A percentile compares a stretch with the other conserved stretches of the same genome.
phyloP scores from a whole-genome alignment of 2,113 vertebrate genomes.

The Otis tarda region DNA sequence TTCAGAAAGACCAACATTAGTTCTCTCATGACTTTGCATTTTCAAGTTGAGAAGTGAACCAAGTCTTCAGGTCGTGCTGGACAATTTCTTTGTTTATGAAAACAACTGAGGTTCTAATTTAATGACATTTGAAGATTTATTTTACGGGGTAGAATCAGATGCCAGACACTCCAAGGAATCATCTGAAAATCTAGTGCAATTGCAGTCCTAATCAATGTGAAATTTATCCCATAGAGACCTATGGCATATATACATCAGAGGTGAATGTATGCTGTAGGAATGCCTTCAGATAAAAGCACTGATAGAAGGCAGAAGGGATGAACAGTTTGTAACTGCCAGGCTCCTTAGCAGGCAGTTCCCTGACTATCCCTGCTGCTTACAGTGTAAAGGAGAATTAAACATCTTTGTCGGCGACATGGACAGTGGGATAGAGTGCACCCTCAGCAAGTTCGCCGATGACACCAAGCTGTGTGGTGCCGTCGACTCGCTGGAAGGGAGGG shows the following conservation, averaged over 20 bases:
- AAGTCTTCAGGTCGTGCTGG: background rate
- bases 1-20: background rate
- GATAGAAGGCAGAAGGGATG: background rate
- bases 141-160: background rate
- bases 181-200: background rate
- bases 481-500: too few relatives aligned
- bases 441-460: too few relatives aligned
- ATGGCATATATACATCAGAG: background rate
- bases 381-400: background rate
- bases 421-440: too few relatives aligned
- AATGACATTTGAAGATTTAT: background rate
- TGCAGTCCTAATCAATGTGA: background rate
- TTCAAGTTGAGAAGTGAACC: background rate
- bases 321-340: background rate
- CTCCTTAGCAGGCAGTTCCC: background rate
- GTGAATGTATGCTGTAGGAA: background rate
- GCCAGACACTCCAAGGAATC: background rate
- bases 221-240: background rate
- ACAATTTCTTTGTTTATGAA: background rate
- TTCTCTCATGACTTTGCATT: background rate
- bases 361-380: background rate
- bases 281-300: background rate
- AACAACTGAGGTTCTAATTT: background rate
- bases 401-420: too few relatives aligned
- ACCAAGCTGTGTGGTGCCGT: too few relatives aligned